Evolutionary conservation across 2,888 invertebrate species (phyloP), one percentile per base, ranked within the genome.

Genomic region (Torymus texanus): DNA sequence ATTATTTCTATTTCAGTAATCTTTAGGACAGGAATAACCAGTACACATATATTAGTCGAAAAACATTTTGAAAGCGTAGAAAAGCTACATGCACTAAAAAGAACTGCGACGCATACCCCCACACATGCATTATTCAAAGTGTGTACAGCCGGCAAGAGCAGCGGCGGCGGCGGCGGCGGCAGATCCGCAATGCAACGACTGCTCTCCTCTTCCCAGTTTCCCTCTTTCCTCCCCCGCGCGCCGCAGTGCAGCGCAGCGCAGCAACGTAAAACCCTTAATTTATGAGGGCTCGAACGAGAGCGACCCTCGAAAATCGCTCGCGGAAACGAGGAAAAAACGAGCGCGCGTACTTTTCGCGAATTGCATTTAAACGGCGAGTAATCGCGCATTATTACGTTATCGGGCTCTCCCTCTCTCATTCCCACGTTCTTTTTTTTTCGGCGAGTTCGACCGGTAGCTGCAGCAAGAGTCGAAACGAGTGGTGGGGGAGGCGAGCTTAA

Each of bases 341-440:
- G 10, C 0, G 50, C 50, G 41, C 29, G 3, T 50, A 14, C 18
- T 21, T 16, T 58, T 61, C 59, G 11, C 24, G 66, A 73, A 67
- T 68, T 41, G 62, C 67, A 68, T 56, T 73, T 78, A 71, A 70
- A 66, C 65, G 56, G 21, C 70, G 61, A 72, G 72, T 75, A 79
- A 75, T 79, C 74, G 74, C 68, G 50, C 65, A 51, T 72, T 76
- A 80, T 80, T 80, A 71, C 75, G 67, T 80, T 76, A 80, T 80
- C 75, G 72, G 71, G 10, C 13, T 73, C 65, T 61, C 18, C 21
- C n/a, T 51, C 24, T 29, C 51, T 56, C 24, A 50, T 53, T 21
- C 55, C 0, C 29, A 12, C 53, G 11, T 14, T n/a, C 50, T 18
- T 16, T 24, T 53, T 53, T 72, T 29, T 53, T 62, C 62, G 14